A percentile compares a stretch with the other conserved stretches of the same genome.
Evolutionary conservation across 2,797 vertebrate species (phyloP).

Genomic region (Chaunax sp.): DNA sequence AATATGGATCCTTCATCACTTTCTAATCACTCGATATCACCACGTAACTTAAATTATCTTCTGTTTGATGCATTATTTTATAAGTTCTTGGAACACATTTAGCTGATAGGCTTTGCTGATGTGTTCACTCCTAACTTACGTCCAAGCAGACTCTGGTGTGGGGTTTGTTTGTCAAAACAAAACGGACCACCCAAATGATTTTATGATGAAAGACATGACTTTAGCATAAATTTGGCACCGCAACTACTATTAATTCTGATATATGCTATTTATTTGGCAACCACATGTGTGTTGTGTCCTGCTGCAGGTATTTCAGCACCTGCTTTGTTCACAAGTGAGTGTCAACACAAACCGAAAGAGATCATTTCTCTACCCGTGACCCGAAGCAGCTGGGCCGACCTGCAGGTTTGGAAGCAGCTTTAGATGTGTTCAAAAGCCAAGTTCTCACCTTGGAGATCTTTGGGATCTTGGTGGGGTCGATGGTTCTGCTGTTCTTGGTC

Average conservation of each 20-base stretch:
- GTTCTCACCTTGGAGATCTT: slow-evolving; percentile 97
- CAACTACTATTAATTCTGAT: too few relatives aligned
- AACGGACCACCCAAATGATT: not conserved
- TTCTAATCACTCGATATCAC: not conserved
- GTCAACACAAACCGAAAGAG: not conserved
- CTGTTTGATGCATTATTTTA: too few relatives aligned
- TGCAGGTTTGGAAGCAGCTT: not conserved
- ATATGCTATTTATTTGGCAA: too few relatives aligned
- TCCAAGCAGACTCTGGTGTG: not conserved
- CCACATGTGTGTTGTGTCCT: not conserved
- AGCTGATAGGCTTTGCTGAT: too few relatives aligned
- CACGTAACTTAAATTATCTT: too few relatives aligned
- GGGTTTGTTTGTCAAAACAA: not conserved
- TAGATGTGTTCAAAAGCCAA: not conserved
- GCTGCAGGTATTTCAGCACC: not conserved
- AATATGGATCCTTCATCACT: not conserved
- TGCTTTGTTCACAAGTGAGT: not conserved
- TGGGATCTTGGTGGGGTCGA: slow-evolving; percentile 97
- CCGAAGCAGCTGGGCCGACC: not conserved
- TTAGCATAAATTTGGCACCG: too few relatives aligned
- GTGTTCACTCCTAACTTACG: too few relatives aligned
- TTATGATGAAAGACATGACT: too few relatives aligned
- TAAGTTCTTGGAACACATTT: too few relatives aligned
- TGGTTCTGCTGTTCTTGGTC: slow-evolving; percentile 95
- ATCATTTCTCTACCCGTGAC: not conserved